Evolutionary conservation across 2,888 invertebrate species (phyloP).

Genomic region (Nomada fabriciana): DNA sequence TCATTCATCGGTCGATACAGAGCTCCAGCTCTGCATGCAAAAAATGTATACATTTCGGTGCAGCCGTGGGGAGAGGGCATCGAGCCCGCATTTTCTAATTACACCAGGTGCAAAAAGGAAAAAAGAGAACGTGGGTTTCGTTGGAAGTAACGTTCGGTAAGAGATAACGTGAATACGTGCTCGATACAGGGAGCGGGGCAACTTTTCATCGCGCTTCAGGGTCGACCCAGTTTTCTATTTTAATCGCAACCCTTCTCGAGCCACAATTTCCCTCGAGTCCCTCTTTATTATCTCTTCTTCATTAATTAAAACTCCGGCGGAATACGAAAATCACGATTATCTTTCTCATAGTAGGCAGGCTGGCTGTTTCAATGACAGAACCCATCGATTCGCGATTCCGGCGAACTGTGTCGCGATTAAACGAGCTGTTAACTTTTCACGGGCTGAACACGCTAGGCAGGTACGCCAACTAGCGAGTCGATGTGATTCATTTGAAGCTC

Average conservation of each 20-base stretch:
- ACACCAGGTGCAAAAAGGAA: not conserved
- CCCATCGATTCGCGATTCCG: constrained; percentile 6
- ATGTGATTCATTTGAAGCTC: constrained; percentile 37
- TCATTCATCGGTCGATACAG: not conserved
- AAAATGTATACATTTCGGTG: not conserved
- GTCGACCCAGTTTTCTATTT: constrained; percentile 64
- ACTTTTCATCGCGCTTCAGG: constrained; percentile 50
- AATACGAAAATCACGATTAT: constrained; percentile 38
- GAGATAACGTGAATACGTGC: constrained; percentile 28
- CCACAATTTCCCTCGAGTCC: constrained; percentile 40
- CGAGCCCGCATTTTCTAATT: constrained; percentile 23
- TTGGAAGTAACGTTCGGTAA: constrained; percentile 22
- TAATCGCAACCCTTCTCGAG: constrained; percentile 53
- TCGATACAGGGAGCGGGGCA: constrained; percentile 21
- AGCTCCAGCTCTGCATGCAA: not conserved
- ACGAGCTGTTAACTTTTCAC: constrained; percentile 22
- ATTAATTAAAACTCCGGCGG: constrained; percentile 46
- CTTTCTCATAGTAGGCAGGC: not conserved
- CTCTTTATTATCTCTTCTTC: constrained; percentile 46
- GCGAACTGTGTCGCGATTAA: constrained; percentile 19
- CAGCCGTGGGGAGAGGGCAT: not conserved
- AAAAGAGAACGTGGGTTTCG: not conserved
- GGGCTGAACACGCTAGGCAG: not conserved
- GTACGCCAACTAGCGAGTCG: not conserved
- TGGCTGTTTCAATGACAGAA: not conserved